These are phyloP conservation scores for Aphidius gifuensis DNA, from an alignment of 1,140 invertebrate species.

Conservation along the genomic window DNA sequence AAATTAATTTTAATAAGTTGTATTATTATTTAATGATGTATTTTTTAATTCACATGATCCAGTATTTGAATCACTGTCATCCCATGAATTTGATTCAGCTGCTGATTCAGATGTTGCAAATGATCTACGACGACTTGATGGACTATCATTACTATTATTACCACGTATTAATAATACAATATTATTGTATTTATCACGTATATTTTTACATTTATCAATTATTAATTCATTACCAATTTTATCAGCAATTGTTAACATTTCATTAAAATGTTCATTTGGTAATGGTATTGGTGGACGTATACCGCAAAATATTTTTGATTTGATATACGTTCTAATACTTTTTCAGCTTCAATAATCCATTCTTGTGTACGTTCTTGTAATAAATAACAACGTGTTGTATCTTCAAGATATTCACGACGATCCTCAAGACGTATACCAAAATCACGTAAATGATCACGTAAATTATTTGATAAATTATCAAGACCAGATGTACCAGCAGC, in stretches of 20 bases:
- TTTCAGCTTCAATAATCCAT: slow-evolving; percentile 66
- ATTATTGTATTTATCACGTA: slow-evolving; percentile 48
- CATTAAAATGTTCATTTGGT: slow-evolving; percentile 62
- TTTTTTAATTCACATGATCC: slow-evolving; percentile 43
- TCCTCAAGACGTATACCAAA: slow-evolving; percentile 75
- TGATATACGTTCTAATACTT: slow-evolving; percentile 64
- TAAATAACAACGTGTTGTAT: slow-evolving; percentile 73
- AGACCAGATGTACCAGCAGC: slow-evolving; percentile 67
- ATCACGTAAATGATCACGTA: slow-evolving; percentile 68
- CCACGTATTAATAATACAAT: slow-evolving; percentile 46
- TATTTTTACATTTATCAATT: slow-evolving; percentile 66
- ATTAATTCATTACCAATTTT: slow-evolving; percentile 73
- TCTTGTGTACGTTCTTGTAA: slow-evolving; percentile 73
- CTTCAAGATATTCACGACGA: slow-evolving; percentile 73
- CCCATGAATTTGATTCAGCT: slow-evolving; percentile 48
- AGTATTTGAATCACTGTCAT: slow-evolving; percentile 49
- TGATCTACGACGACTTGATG: slow-evolving; percentile 44
- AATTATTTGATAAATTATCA: slow-evolving; percentile 64
- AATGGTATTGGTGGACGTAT: slow-evolving; percentile 46
- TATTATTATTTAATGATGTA: neutral
- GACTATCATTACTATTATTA: slow-evolving; percentile 45
- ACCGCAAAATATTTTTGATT: slow-evolving; percentile 31
- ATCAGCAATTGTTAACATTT: slow-evolving; percentile 70
- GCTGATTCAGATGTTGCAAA: slow-evolving; percentile 46
- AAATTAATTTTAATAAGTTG: no score